Percentiles rank a stretch among this genome's conserved stretches.
Evolutionary conservation across 2,113 vertebrate genomes (phyloP).

Genomic region (Tachysurus fulvidraco): DNA sequence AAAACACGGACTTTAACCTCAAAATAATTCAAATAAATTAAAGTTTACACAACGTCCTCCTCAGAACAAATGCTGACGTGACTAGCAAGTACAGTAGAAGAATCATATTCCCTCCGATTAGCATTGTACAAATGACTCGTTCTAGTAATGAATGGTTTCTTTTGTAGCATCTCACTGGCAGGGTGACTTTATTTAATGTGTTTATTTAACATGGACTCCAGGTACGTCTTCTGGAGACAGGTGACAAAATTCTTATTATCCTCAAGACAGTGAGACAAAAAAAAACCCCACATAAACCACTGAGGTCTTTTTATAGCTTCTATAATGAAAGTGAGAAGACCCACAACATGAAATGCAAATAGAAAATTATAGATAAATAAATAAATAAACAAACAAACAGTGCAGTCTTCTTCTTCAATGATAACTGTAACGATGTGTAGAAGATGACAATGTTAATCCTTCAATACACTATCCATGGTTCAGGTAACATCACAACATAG

Average conservation of each 20-base stretch:
- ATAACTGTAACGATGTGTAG: not conserved
- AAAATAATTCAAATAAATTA: not conserved
- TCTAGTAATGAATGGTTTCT: not conserved
- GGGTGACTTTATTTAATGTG: not conserved
- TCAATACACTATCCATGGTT: not conserved
- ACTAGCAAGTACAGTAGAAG: not conserved
- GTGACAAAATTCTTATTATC: too few species aligned
- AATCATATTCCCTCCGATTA: not conserved
- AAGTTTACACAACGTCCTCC: not conserved
- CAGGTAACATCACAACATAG: too few species aligned
- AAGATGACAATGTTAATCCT: not conserved
- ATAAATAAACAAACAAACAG: too few species aligned
- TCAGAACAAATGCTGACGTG: not conserved
- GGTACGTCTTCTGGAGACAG: not conserved
- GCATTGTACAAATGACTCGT: not conserved
- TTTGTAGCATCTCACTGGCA: not conserved
- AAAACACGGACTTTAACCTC: not conserved
- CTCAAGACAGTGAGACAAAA: not conserved
- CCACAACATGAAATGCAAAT: not conserved
- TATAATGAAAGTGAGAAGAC: too few species aligned
- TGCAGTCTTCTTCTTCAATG: not conserved
- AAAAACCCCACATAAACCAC: not conserved
- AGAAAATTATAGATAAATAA: not conserved
- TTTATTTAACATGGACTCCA: too few species aligned
- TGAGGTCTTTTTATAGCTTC: too few species aligned